Evolutionary conservation across 2,888 invertebrate genomes (phyloP).

Genomic region (Macaria notata): DNA sequence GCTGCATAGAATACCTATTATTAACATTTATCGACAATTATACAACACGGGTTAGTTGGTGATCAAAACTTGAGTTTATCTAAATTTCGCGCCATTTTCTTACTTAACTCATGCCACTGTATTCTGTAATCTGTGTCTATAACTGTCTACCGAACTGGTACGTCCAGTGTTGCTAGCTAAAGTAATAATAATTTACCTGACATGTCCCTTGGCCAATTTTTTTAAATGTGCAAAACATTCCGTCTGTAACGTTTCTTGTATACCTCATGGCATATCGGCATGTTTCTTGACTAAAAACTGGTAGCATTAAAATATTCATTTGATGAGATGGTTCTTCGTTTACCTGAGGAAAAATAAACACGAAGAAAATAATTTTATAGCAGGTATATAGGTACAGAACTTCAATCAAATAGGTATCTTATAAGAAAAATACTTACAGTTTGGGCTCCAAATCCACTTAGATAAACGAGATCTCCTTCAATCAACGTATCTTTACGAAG

Average conservation of each 20-base stretch:
- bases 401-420: too few species aligned
- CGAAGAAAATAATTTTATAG: background rate
- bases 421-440: constrained; percentile 41
- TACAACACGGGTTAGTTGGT: too few species aligned
- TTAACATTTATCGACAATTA: too few species aligned
- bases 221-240: constrained; percentile 74
- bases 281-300: constrained; percentile 64
- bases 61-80: too few species aligned
- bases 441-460: constrained; percentile 67
- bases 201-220: constrained; percentile 68
- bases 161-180: too few species aligned
- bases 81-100: too few species aligned
- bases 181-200: constrained; percentile 55
- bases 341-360: constrained; percentile 45
- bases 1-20: too few species aligned
- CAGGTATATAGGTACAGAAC: background rate
- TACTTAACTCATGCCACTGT: too few species aligned
- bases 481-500: constrained; percentile 41
- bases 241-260: constrained; percentile 51
- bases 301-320: constrained; percentile 55
- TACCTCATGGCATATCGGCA: constrained; percentile 70
- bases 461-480: constrained; percentile 55
- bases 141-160: too few species aligned
- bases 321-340: constrained; percentile 54
- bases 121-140: too few species aligned